These are phyloP conservation scores for Oreohelix idahoensis DNA, from an alignment of 1,140 invertebrate genomes.

Conservation along the genomic window DNA sequence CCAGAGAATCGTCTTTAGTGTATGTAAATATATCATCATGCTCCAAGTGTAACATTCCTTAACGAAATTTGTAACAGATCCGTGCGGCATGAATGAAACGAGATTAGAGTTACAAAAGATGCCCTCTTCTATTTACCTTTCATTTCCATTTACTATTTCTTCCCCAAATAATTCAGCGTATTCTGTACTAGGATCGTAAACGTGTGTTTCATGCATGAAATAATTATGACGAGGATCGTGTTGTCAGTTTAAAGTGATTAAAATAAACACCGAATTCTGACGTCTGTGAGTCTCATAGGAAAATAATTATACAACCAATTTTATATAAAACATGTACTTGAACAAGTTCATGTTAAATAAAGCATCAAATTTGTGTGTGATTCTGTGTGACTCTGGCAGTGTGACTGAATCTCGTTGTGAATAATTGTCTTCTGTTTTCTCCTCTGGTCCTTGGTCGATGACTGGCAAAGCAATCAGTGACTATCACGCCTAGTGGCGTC, in stretches of 20 bases:
- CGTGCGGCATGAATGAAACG: neutral
- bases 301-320: too few species aligned
- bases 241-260: neutral
- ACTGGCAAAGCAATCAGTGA: too few species aligned
- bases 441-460: too few species aligned
- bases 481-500: too few species aligned
- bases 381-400: too few species aligned
- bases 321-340: too few species aligned
- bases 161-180: neutral
- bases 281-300: too few species aligned
- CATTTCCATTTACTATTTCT: slow-evolving; percentile 4
- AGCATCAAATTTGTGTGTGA: too few species aligned
- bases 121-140: neutral
- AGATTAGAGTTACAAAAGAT: slow-evolving; percentile 15
- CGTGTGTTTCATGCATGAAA: neutral
- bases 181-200: neutral
- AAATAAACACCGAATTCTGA: too few species aligned
- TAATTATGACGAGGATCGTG: neutral
- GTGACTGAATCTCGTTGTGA: too few species aligned
- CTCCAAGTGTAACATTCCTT: neutral
- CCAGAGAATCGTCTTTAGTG: neutral
- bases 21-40: neutral
- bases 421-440: too few species aligned
- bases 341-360: too few species aligned
- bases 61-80: neutral